Conservation (phyloP, 2,797 vertebrate species). For the Chanos chanos region DNA sequence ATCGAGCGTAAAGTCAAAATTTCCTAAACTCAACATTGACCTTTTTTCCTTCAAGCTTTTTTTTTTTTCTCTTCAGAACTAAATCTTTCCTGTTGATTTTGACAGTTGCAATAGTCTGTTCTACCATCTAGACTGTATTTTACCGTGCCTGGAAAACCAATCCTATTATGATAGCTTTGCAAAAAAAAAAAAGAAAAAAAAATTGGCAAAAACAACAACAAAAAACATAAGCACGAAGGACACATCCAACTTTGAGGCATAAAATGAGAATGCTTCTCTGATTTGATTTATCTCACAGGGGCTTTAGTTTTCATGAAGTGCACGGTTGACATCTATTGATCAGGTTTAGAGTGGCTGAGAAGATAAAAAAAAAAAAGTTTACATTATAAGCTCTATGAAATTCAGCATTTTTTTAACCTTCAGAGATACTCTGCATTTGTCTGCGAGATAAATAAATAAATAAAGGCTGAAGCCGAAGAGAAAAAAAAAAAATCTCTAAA, state of each 20-base stretch:
- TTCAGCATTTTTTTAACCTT: slow-evolving; percentile 80
- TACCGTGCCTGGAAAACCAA: too few relatives aligned
- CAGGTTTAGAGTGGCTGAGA: slow-evolving; percentile 46
- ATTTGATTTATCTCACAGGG: slow-evolving; percentile 43
- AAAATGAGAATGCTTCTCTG: slow-evolving; percentile 49
- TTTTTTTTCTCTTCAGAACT: too few relatives aligned
- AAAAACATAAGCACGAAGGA: slow-evolving; percentile 19
- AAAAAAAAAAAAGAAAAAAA: too few relatives aligned
- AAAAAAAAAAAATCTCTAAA: slow-evolving; percentile 73
- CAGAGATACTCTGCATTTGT: slow-evolving; percentile 72
- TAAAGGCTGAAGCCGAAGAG: slow-evolving; percentile 16
- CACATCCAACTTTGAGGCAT: slow-evolving; percentile 45
- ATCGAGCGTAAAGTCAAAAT: too few relatives aligned
- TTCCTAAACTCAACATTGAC: too few relatives aligned
- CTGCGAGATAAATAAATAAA: slow-evolving; percentile 77
- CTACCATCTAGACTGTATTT: too few relatives aligned
- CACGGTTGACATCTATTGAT: slow-evolving; percentile 69
- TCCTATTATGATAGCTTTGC: too few relatives aligned
- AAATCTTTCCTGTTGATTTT: too few relatives aligned
- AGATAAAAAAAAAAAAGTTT: slow-evolving; percentile 54
- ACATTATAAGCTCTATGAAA: slow-evolving; percentile 70
- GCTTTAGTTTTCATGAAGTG: slow-evolving; percentile 58
- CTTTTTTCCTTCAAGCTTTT: too few relatives aligned
- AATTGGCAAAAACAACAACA: slow-evolving; percentile 12
- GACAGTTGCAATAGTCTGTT: too few relatives aligned